Evolutionary conservation across 2,888 invertebrate genomes (phyloP).

Genomic region (Strigamia transsilvanica): DNA sequence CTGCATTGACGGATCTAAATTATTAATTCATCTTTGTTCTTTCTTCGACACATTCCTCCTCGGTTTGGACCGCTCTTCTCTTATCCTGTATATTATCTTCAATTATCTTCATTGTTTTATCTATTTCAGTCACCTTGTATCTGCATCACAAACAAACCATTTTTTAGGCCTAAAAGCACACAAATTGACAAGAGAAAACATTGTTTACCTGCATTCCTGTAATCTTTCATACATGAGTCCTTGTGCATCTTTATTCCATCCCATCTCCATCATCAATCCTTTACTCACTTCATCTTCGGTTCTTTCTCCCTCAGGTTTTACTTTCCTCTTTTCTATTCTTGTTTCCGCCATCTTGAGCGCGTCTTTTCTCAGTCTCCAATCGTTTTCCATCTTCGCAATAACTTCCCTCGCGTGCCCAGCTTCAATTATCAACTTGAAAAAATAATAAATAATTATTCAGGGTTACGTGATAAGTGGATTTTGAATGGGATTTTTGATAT

Average conservation of each 20-base stretch:
- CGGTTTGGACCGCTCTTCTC: neutral
- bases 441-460: too few relatives aligned
- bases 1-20: neutral
- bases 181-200: too few relatives aligned
- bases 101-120: neutral
- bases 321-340: neutral
- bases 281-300: slow-evolving; percentile 16
- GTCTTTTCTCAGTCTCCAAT: neutral
- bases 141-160: neutral
- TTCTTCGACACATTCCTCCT: slow-evolving; percentile 31
- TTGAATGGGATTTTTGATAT: too few relatives aligned
- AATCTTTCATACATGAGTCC: neutral
- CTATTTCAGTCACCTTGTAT: neutral
- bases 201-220: slow-evolving; percentile 1
- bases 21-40: neutral
- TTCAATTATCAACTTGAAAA: neutral
- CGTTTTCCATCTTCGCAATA: neutral
- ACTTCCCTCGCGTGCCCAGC: neutral
- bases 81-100: slow-evolving; percentile 19
- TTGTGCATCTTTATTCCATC: slow-evolving; percentile 14
- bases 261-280: slow-evolving; percentile 1
- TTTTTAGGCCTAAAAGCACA: neutral
- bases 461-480: too few relatives aligned
- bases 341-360: slow-evolving; percentile 21
- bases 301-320: slow-evolving; percentile 9